These are phyloP conservation scores for Poecilia latipinna DNA, from an alignment of 2,113 vertebrate genomes.

Conservation along the genomic window DNA sequence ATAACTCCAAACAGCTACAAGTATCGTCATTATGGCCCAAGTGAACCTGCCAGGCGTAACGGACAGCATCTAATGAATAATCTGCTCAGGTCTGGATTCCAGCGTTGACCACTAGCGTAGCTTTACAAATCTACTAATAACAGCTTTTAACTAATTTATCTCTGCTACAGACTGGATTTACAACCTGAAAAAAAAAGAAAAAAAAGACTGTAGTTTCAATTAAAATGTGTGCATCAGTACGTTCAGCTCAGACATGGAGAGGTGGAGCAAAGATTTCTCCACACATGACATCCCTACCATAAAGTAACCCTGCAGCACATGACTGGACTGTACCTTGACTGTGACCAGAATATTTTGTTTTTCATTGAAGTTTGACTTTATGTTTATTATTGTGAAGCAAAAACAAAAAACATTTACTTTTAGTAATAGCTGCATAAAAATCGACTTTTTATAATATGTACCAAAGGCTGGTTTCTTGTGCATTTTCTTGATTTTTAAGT, in stretches of 20 bases:
- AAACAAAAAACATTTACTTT: constrained; percentile 22
- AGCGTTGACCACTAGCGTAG: constrained; percentile 61
- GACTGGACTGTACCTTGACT: constrained; percentile 71
- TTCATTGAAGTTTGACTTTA: constrained; percentile 33
- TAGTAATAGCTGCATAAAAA: constrained; percentile 16
- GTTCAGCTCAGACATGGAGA: constrained; percentile 12
- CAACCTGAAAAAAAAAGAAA: constrained; percentile 20
- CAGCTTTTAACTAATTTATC: constrained; percentile 5
- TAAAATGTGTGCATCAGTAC: constrained; percentile 25
- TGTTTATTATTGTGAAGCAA: constrained; percentile 27
- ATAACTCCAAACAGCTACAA: constrained; percentile 37
- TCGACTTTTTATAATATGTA: constrained; percentile 51
- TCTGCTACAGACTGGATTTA: constrained; percentile 27
- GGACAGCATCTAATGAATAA: constrained; percentile 30
- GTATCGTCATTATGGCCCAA: not conserved
- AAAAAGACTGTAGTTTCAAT: constrained; percentile 34
- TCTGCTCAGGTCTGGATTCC: constrained; percentile 64
- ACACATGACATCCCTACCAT: constrained; percentile 8
- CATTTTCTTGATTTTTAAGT: constrained; percentile 34
- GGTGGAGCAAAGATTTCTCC: constrained; percentile 7
- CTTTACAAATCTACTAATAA: constrained; percentile 48
- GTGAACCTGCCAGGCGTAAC: constrained; percentile 18
- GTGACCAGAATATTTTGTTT: constrained; percentile 52
- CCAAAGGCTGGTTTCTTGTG: constrained; percentile 67
- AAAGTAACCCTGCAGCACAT: constrained; percentile 58